Conservation (phyloP, 2,888 invertebrate genomes). For the Tiliacea aurago region DNA sequence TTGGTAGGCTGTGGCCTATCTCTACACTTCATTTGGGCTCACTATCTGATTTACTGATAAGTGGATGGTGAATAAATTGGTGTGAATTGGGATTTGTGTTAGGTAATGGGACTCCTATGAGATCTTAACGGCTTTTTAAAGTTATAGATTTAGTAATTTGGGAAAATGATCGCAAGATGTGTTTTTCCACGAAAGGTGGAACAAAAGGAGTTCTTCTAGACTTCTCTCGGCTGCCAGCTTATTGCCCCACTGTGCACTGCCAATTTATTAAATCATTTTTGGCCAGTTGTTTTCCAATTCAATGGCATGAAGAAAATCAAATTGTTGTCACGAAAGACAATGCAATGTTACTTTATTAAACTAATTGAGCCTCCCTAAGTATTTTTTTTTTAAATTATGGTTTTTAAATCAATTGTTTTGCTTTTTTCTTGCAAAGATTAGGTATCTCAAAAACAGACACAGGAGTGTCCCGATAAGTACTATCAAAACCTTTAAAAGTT, state of each 20-base stretch:
- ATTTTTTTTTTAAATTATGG: too few relatives aligned
- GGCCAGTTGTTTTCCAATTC: too few relatives aligned
- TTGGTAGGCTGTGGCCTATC: conserved; percentile 63
- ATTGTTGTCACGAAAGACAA: too few relatives aligned
- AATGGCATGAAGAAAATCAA: too few relatives aligned
- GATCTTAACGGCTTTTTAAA: not conserved
- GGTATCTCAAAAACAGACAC: not conserved
- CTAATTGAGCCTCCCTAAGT: too few relatives aligned
- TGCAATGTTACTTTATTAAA: too few relatives aligned
- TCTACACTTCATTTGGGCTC: conserved; percentile 57
- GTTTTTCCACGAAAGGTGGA: too few relatives aligned
- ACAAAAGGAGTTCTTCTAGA: not conserved
- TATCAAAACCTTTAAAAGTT: conserved; percentile 16
- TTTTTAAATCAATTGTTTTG: too few relatives aligned
- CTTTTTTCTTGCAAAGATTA: too few relatives aligned
- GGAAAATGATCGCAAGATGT: not conserved
- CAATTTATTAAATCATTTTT: too few relatives aligned
- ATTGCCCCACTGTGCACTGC: too few relatives aligned
- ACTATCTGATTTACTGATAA: conserved; percentile 57
- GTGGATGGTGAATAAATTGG: conserved; percentile 36
- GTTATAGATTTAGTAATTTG: not conserved
- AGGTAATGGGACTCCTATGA: not conserved
- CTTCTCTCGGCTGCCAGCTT: not conserved
- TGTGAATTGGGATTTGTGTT: conserved; percentile 24
- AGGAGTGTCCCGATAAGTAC: not conserved